Conservation (phyloP, 2,113 vertebrate genomes). For the Plotosus lineatus region DNA sequence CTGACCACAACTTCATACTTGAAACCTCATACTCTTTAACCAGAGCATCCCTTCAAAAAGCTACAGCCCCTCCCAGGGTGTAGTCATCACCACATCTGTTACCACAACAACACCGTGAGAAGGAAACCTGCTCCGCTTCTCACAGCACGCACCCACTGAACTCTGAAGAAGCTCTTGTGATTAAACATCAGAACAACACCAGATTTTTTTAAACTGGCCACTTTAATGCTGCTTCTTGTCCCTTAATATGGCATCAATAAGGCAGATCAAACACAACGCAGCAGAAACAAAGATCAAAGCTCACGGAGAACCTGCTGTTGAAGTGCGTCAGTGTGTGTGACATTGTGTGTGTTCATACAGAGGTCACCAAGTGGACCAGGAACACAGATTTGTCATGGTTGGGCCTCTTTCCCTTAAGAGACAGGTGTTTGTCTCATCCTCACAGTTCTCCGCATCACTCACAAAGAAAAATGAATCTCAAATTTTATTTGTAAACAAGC, state of each 20-base stretch:
- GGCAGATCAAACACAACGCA: slow-evolving; percentile 44
- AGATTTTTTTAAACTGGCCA: not conserved
- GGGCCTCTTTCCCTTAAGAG: slow-evolving; percentile 38
- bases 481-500: not conserved
- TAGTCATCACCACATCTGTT: slow-evolving; percentile 41
- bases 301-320: slow-evolving; percentile 19
- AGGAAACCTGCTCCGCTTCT: slow-evolving; percentile 25
- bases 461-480: not conserved
- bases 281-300: slow-evolving; percentile 50
- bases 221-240: not conserved
- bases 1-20: too few relatives aligned
- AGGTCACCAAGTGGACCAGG: slow-evolving; percentile 16
- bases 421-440: not conserved
- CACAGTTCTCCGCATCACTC: too few relatives aligned
- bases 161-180: slow-evolving; percentile 24
- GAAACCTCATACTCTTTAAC: not conserved
- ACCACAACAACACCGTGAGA: slow-evolving; percentile 11
- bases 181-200: slow-evolving; percentile 25
- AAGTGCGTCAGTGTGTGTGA: slow-evolving; percentile 19
- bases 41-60: slow-evolving; percentile 1
- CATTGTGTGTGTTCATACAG: not conserved
- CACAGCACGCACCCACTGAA: slow-evolving; percentile 31
- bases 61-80: slow-evolving; percentile 24
- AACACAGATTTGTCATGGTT: slow-evolving; percentile 20
- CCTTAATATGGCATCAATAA: slow-evolving; percentile 11